phyloP scores from a whole-genome alignment of 2,113 vertebrate genomes.

The Cathartes aura region DNA sequence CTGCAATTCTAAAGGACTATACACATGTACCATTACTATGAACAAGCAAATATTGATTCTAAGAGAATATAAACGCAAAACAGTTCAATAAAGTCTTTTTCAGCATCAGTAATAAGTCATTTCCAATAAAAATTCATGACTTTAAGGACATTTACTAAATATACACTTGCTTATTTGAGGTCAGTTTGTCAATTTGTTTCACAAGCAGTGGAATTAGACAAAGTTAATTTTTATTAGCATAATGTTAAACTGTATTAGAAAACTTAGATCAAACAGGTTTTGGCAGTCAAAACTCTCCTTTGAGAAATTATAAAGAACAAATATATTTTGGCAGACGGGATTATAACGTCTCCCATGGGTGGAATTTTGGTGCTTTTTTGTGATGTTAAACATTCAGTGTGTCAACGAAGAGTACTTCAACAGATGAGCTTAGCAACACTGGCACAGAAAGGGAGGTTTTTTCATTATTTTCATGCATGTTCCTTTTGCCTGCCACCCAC shows the following conservation, averaged over 20 bases:
- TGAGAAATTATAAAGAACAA: conserved; percentile 2
- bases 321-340: conserved; percentile 2
- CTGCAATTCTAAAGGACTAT: background rate
- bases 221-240: background rate
- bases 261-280: background rate
- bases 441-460: background rate
- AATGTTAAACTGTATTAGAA: background rate
- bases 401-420: background rate
- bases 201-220: background rate
- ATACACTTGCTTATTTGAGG: background rate
- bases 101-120: background rate
- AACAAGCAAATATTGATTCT: background rate
- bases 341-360: background rate
- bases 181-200: background rate
- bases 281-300: background rate
- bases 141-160: background rate
- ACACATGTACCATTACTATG: background rate
- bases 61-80: background rate
- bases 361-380: background rate
- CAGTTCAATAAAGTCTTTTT: background rate
- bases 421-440: background rate
- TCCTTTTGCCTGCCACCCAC: conserved; percentile 46
- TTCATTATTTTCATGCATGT: background rate
- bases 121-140: background rate
- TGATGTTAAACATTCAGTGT: background rate